Evolutionary conservation across 2,113 vertebrate species (phyloP).

Genomic region (Corythoichthys haematopterus): DNA sequence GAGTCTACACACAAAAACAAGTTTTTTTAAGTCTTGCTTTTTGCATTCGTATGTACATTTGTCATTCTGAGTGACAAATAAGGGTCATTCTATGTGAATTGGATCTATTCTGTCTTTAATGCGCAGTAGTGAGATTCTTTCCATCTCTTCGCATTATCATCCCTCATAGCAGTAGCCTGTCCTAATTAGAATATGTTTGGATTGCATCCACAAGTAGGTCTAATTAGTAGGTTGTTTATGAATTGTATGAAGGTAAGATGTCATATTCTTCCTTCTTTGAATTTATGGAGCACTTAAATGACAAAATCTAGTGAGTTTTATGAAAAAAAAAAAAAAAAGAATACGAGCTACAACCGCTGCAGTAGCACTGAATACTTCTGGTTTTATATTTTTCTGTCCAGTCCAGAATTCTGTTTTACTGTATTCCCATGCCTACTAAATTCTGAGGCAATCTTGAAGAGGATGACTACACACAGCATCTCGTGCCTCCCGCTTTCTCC

Average conservation of each 20-base stretch:
- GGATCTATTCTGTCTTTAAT: not conserved
- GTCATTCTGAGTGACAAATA: not conserved
- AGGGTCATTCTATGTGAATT: not conserved
- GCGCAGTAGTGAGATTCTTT: not conserved
- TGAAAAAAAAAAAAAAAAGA: not conserved
- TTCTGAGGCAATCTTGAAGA: conserved; percentile 2
- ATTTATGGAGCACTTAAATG: not conserved
- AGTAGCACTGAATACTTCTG: not conserved
- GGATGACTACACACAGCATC: conserved; percentile 52
- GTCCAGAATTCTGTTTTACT: not conserved
- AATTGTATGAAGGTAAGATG: not conserved
- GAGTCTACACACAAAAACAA: not conserved
- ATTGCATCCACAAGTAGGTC: not conserved
- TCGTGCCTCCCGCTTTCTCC: conserved; percentile 61
- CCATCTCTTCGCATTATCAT: not conserved
- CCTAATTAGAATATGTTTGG: not conserved
- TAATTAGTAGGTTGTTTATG: not conserved
- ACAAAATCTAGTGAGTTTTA: not conserved
- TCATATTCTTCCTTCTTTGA: not conserved
- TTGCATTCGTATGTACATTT: not conserved
- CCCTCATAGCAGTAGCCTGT: not conserved
- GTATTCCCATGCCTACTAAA: not conserved
- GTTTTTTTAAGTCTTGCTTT: not conserved
- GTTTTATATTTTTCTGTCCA: not conserved
- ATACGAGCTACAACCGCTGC: not conserved